Base-by-base conservation (phyloP, 2,113 vertebrate genomes). In the Ondatra zibethicus region DNA sequence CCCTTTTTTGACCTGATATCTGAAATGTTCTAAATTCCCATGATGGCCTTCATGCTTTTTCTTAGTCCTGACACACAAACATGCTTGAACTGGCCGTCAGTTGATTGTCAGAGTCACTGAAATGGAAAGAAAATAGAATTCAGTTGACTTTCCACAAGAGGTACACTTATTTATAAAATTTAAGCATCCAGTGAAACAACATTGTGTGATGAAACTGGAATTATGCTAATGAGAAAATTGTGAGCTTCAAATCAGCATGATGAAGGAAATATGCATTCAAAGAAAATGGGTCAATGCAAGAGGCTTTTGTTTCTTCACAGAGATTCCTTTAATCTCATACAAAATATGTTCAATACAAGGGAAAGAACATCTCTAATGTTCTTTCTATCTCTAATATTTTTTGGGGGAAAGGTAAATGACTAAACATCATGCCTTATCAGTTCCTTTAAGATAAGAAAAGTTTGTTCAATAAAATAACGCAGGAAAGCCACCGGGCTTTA, bases 1-100 rank as follows among this genome's bases (percentile, higher is more conserved):
- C 86, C 95, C 33, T 93, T 97, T 95, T 78, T 92, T 97, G 95
- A 85, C 73, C 97, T 98, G 95, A 97, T 95, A 95, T 96, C 88
- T 52, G 29, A 33, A 95, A 94, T 91, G 55, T 97, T 97, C 0
- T 0, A 97, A 97, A 96, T 95, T 94, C 92, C 91, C 95, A 95
- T 92, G 89, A 96, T 4, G 25, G 94, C 27, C 89, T 96, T 25
- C 58, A 85, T 96, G 93, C 91, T 84, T 88, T 97, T 97, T 96
- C 95, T 98, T 97, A 96, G 98, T 97, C 76, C 52, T 85, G 66
- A 92, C 66, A 91, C 90, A 52, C 70, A 76, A 42, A 96, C 61
- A 70, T 85, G 2, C n/a, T 55, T 82, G 97, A 97, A 63, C 84
- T 52, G 88, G 50, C 92, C 93, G 95, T 78, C 95, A 78, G 23